Base-by-base conservation (phyloP, 2,113 vertebrate genomes). In the Plectropomus leopardus region DNA sequence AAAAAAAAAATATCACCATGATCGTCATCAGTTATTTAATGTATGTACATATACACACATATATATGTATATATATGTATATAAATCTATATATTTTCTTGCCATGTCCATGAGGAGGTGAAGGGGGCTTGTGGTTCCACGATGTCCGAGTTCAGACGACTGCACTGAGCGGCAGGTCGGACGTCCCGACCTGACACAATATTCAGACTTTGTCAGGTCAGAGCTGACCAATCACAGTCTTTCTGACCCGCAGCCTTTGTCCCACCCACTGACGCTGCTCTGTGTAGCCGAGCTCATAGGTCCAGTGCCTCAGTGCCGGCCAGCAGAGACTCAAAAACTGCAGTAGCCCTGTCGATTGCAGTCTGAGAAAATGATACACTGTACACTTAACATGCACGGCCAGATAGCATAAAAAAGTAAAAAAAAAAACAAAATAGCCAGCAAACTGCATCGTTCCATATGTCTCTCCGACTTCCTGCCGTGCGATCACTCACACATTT, bases 301-400 rank as follows among this genome's bases (percentile, higher is more conserved):
- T 90, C 88, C 89, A 88, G 85, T 74, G 81, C 74, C 67, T 86
- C 34, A 10, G 40, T 73, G 78, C 70, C 19, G 69, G 74, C 67
- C 85, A 72, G 88, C 82, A 79, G 82, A 87, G 80, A 68, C 79
- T 83, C 59, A 81, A 47, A n/a, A 74, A 80, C 84, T 77, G 69
- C 82, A 66, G 78, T 66, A 86, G 88, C 78, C 86, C 85, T 79
- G 73, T 83, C 73, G 75, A 86, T 9, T 57, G 88, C 91, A 92
- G 92, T 91, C 86, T 86, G 76, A 89, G 85, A 91, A n/a, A 93
- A 93, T 86, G 59, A 92, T 91, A 92, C 92, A 91, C 91, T 92
- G 93, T 92, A 95, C 94, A 94, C 78, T 83, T 85, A 88, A 92
- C 94, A 94, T 94, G 94, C 94, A 93, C 73, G 90, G 92, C 90